phyloP scores from a whole-genome alignment of 2,888 invertebrate species.

The Drosophila formosana region DNA sequence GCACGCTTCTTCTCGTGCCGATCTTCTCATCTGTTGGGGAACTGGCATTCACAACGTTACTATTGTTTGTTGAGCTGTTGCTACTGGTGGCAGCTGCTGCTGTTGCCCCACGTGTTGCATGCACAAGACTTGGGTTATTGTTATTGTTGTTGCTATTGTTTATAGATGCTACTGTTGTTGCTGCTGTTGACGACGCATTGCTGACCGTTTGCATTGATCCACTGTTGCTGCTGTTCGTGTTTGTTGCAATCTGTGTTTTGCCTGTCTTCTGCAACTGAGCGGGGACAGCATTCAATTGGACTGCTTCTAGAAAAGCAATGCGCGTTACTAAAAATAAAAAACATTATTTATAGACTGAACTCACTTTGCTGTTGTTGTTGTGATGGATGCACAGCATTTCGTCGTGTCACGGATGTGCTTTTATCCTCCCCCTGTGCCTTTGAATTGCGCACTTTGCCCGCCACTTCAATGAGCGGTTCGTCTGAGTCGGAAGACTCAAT shows the following conservation, averaged over 20 bases:
- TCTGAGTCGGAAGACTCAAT: slow-evolving; percentile 91
- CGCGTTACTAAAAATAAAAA: slow-evolving; percentile 2
- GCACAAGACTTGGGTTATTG: slow-evolving; percentile 54
- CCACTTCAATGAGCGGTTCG: slow-evolving; percentile 91
- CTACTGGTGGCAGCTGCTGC: slow-evolving; percentile 55
- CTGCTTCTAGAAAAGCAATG: slow-evolving; percentile 38
- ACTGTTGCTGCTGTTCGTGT: slow-evolving; percentile 36
- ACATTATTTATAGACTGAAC: slow-evolving; percentile 23
- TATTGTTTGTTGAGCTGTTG: slow-evolving; percentile 42
- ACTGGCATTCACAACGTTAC: slow-evolving; percentile 51
- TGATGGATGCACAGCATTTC: slow-evolving; percentile 57
- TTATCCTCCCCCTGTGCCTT: slow-evolving; percentile 71
- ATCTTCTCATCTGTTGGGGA: slow-evolving; percentile 85
- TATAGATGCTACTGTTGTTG: slow-evolving; percentile 10
- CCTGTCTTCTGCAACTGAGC: slow-evolving; percentile 35
- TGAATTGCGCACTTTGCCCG: slow-evolving; percentile 88
- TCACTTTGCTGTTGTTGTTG: slow-evolving; percentile 56
- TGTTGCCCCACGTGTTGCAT: slow-evolving; percentile 77
- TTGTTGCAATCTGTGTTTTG: slow-evolving; percentile 45
- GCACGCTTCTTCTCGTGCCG: slow-evolving; percentile 87
- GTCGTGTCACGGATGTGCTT: slow-evolving; percentile 58
- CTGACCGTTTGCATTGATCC: slow-evolving; percentile 19
- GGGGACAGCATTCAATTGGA: slow-evolving; percentile 36
- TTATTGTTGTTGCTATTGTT: slow-evolving; percentile 25
- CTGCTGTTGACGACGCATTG: slow-evolving; percentile 15